Percentiles rank a stretch among this genome's conserved stretches.
Evolutionary conservation across 2,113 vertebrate species (phyloP).

Genomic region (Mesembrinibis cayennensis): DNA sequence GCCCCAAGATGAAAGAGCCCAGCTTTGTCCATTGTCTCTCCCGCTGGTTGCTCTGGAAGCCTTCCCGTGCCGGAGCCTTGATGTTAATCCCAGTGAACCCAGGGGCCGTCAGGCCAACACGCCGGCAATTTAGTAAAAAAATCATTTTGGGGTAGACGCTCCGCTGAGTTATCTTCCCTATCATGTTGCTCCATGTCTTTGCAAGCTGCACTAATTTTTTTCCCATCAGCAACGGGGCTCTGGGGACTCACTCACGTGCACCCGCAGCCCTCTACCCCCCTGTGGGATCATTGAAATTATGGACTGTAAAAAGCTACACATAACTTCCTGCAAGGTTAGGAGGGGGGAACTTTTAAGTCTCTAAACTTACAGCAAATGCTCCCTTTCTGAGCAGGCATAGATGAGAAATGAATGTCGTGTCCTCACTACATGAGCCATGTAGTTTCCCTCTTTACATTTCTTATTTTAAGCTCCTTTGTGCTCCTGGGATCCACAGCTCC

Average conservation of each 20-base stretch:
- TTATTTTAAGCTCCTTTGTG: background rate
- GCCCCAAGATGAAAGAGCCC: background rate
- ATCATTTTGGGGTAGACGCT: background rate
- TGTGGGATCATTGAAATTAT: fast-evolving
- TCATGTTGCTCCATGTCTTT: background rate
- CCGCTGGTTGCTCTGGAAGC: background rate
- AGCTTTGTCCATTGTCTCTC: conserved; percentile 24
- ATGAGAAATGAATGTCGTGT: background rate
- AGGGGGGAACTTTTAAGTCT: background rate
- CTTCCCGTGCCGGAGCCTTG: background rate
- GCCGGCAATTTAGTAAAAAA: background rate
- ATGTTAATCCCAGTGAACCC: background rate
- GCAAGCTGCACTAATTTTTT: background rate
- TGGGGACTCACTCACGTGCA: fast-evolving
- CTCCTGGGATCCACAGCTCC: background rate
- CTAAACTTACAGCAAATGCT: background rate
- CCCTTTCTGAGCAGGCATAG: background rate
- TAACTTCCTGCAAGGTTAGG: background rate
- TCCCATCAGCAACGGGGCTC: background rate
- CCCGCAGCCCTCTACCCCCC: background rate
- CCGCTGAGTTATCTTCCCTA: background rate
- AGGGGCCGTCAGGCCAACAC: background rate
- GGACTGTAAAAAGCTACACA: background rate
- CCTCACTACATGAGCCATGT: background rate
- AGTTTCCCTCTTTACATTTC: background rate